Percentiles rank a stretch among this genome's conserved stretches.
Conservation (phyloP, 2,797 vertebrate species). For the Tapera naevia region DNA sequence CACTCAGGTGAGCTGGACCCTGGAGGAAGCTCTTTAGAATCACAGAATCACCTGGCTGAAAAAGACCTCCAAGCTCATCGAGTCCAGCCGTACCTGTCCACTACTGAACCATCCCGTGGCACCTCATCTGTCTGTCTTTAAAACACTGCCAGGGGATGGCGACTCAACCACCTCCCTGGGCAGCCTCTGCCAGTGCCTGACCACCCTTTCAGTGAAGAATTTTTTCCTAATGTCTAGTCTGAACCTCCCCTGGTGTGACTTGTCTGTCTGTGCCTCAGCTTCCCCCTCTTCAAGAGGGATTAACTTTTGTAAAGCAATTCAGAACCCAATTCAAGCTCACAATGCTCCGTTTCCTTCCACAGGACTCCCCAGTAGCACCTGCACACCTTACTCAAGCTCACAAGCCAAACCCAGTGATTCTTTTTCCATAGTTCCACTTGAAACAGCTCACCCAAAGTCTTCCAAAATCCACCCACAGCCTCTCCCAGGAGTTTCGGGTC, state of each 20-base stretch:
- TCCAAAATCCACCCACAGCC: background rate
- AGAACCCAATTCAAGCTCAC: background rate
- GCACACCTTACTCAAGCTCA: background rate
- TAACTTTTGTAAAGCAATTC: background rate
- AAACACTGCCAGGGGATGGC: too few species aligned
- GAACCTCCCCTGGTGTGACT: too few species aligned
- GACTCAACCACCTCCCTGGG: too few species aligned
- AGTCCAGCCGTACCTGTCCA: too few species aligned
- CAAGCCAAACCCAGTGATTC: background rate
- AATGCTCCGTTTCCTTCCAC: background rate
- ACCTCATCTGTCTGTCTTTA: too few species aligned
- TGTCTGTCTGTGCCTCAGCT: background rate
- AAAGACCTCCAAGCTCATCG: too few species aligned
- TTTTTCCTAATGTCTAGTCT: too few species aligned
- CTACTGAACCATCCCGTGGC: too few species aligned
- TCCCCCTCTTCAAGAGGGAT: background rate
- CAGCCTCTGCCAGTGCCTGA: too few species aligned
- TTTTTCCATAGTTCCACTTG: background rate
- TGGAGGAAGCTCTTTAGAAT: background rate
- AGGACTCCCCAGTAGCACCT: background rate
- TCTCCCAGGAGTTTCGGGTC: background rate
- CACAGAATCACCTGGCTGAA: too few species aligned
- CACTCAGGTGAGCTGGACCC: rapidly evolving
- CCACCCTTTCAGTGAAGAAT: too few species aligned
- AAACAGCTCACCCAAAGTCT: background rate